phyloP scores from a whole-genome alignment of 2,888 invertebrate genomes.

The Polydrusus pterygomalis region DNA sequence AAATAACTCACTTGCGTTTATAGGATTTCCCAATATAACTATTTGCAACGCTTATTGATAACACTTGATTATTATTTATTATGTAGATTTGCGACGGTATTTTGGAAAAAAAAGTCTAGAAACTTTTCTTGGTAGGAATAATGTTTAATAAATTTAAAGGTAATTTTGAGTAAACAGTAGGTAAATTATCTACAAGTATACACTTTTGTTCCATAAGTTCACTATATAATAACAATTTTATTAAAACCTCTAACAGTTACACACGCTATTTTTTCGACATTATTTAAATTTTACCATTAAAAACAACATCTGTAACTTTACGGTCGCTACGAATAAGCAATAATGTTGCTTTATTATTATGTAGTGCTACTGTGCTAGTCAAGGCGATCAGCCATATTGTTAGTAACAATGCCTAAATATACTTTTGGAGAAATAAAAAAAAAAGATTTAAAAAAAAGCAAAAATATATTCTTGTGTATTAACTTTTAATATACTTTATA shows the following conservation, averaged over 20 bases:
- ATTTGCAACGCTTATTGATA: not conserved
- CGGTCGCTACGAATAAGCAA: conserved; percentile 35
- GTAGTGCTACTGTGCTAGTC: too few species aligned
- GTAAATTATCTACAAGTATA: conserved; percentile 67
- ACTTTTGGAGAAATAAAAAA: too few species aligned
- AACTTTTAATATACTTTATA: too few species aligned
- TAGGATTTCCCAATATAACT: not conserved
- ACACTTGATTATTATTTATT: too few species aligned
- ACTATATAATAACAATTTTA: conserved; percentile 68
- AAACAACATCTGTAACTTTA: conserved; percentile 27
- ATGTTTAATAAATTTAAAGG: conserved; percentile 64
- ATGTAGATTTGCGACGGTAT: too few species aligned
- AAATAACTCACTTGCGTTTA: not conserved
- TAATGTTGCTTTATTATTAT: conserved; percentile 20
- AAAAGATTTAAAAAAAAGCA: too few species aligned
- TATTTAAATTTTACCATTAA: conserved; percentile 1
- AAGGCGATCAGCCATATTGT: not conserved
- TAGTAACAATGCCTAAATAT: not conserved
- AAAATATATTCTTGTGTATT: too few species aligned
- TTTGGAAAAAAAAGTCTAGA: not conserved
- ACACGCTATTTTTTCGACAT: conserved; percentile 31
- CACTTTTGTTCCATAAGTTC: conserved; percentile 68
- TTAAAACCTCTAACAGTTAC: conserved; percentile 47
- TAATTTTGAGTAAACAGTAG: conserved; percentile 59
- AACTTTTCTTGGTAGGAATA: conserved; percentile 60